Evolutionary conservation across 2,797 vertebrate species (phyloP), one percentile per base, ranked within the genome.

Genomic region (Tauraco hartlaubi): DNA sequence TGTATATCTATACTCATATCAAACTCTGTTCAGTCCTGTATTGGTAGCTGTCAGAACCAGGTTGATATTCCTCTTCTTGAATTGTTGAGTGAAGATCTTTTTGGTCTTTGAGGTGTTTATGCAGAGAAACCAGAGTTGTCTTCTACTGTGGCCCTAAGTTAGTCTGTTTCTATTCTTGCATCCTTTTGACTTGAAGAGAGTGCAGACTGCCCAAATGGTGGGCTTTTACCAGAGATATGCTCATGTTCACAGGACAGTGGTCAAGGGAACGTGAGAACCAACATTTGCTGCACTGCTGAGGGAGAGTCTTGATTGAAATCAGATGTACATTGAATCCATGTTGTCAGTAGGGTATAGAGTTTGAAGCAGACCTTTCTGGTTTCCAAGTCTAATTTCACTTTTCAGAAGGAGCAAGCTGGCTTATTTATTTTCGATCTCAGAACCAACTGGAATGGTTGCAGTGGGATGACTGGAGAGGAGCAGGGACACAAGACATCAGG

Each of bases 201-300:
- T 77, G 26, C 9, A 49, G 46, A 10, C 22, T 91, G 10, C 31
- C 20, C 0, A 1, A 48, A 61, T 16, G 29, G 15, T 44, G 88
- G 48, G 14, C 6, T 59, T 64, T 51, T 52, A 20, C 11, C 6
- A 7, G 5, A 11, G 35, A 2, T 2, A 2, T 2, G 4, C 5
- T 55, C 13, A 3, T 2, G 1, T 14, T 5, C 13, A 12, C n/a
- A 58, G 28, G 16, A 28, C 41, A 17, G 22, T 8, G 15, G 5
- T 29, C 11, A 44, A 80, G 6, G 5, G 12, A 90, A 56, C 0
- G 0, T 28, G 15, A 35, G 26, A 74, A 28, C 12, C 14, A 64
- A 14, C 1, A 9, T 41, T 51, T 68, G 11, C 25, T 39, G 16
- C 39, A 15, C 16, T 64, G 22, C 29, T 83, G 64, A 67, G 14